A percentile compares a stretch with the other conserved stretches of the same genome.
phyloP scores from a whole-genome alignment of 2,113 vertebrate genomes.

The Entelurus aequoreus region DNA sequence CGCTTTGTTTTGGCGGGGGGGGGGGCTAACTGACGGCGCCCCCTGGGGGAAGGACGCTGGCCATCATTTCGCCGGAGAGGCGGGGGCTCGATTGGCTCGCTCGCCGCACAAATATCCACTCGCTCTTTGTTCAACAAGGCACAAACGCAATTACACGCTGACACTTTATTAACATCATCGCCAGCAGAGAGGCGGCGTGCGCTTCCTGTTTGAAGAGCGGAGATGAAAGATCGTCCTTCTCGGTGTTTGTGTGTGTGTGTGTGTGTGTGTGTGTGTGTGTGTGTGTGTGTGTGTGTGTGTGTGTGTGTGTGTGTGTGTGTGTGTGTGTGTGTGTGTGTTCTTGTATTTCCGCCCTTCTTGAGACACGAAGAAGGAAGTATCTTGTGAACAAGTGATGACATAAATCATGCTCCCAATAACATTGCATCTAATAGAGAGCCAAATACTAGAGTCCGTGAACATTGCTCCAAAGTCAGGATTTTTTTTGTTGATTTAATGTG shows the following conservation, averaged over 20 bases:
- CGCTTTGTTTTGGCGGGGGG: not conserved
- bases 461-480: too few species aligned
- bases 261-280: constrained; percentile 22
- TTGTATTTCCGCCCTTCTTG: too few species aligned
- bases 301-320: constrained; percentile 1
- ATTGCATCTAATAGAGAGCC: too few species aligned
- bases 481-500: too few species aligned
- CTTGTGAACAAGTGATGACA: too few species aligned
- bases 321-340: not conserved
- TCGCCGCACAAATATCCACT: constrained; percentile 63
- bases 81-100: constrained; percentile 54
- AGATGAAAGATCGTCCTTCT: constrained; percentile 50
- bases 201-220: constrained; percentile 50
- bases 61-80: constrained; percentile 61
- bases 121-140: constrained; percentile 72
- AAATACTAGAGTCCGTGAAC: too few species aligned
- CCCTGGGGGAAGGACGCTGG: constrained; percentile 54
- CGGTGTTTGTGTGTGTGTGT: not conserved
- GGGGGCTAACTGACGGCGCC: constrained; percentile 7
- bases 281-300: constrained; percentile 2
- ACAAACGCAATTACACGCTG: constrained; percentile 67
- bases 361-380: too few species aligned
- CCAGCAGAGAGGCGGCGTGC: constrained; percentile 13
- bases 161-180: constrained; percentile 68
- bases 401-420: too few species aligned